Conservation (phyloP, 2,113 vertebrate genomes). For the Eretmochelys imbricata region DNA sequence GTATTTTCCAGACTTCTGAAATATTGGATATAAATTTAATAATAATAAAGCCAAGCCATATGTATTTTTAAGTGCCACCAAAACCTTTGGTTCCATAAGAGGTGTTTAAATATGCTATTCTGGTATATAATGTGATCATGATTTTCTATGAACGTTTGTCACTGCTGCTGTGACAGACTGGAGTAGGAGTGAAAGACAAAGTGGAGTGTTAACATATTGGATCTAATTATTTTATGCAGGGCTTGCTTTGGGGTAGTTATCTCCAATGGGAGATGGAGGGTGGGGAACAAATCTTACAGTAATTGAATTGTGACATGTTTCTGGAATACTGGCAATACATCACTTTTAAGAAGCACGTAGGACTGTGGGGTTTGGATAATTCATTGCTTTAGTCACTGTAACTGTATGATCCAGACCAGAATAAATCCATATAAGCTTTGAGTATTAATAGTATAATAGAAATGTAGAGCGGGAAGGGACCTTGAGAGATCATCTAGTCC, state of each 20-base stretch:
- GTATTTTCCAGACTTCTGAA: neutral
- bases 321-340: neutral
- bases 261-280: neutral
- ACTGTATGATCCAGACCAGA: neutral
- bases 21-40: neutral
- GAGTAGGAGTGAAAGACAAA: neutral
- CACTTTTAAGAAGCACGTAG: neutral
- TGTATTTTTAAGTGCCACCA: neutral
- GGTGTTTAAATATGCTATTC: neutral
- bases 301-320: neutral
- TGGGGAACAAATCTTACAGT: neutral
- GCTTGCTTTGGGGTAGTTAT: neutral
- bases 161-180: neutral
- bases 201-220: neutral
- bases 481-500: neutral
- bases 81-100: neutral
- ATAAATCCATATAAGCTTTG: neutral
- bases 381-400: neutral
- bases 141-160: neutral
- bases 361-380: neutral
- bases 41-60: neutral
- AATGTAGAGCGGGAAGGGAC: neutral
- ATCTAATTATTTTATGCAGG: neutral
- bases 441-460: neutral
- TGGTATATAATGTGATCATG: neutral